Conservation (phyloP, 2,797 vertebrate genomes). For the Ambastaia sidthimunki region DNA sequence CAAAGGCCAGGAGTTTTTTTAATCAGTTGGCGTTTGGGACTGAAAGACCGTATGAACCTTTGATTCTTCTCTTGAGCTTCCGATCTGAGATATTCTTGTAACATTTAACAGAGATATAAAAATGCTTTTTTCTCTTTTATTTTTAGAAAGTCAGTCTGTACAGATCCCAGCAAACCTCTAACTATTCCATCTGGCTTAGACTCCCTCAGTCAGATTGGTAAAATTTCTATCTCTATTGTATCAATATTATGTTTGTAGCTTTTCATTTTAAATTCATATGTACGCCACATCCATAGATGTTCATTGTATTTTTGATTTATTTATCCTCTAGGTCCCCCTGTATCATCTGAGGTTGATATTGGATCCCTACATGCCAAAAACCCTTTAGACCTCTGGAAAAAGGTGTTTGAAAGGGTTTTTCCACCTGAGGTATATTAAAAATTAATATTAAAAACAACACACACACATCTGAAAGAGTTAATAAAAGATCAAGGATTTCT, state of each 20-base stretch:
- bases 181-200: constrained; percentile 89
- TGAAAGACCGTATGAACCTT: constrained; percentile 76
- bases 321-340: constrained; percentile 84
- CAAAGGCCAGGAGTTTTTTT: constrained; percentile 88
- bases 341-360: constrained; percentile 82
- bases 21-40: constrained; percentile 90
- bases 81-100: not conserved
- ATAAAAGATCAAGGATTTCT: not conserved
- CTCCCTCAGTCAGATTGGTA: constrained; percentile 94
- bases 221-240: constrained; percentile 25
- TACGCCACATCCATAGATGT: no score
- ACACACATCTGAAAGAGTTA: not conserved
- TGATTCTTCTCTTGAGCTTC: not conserved
- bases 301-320: constrained; percentile 4
- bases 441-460: not conserved
- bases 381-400: constrained; percentile 93
- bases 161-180: constrained; percentile 88
- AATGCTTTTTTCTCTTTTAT: not conserved
- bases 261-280: no score
- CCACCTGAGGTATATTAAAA: constrained; percentile 82
- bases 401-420: constrained; percentile 87
- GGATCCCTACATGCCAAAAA: constrained; percentile 84
- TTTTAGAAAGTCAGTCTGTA: constrained; percentile 84
- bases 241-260: not conserved
- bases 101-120: not conserved